Evolutionary conservation across 2,888 invertebrate genomes (phyloP), one percentile per base, ranked within the genome.

Genomic region (Allolobophora icterica): DNA sequence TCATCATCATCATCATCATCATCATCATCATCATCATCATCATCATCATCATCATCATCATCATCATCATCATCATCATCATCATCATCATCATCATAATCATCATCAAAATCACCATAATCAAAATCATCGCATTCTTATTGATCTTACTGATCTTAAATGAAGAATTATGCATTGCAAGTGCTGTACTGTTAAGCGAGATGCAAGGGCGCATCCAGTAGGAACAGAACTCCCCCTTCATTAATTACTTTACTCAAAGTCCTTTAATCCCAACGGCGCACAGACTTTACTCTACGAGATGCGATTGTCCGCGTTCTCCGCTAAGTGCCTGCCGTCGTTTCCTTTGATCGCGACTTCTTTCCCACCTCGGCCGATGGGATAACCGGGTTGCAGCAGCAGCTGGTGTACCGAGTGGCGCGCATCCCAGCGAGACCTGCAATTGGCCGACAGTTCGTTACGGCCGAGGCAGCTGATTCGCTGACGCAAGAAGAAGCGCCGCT

Each of bases 1-100:
- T 90, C 90, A 71, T 90, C 90, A 90, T 90, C 90, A 90, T 90
- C 71, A 90, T 90, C 90, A 40, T 90, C 90, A 58, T 90, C 90
- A 90, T 90, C 90, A 90, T 90, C 90, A 90, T 89, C 89, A 89
- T 89, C 40, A n/a, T 89, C 89, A 84, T 84, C 84, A n/a, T n/a
- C 33, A n/a, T n/a, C 33, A n/a, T n/a, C n/a, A n/a, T n/a, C n/a
- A n/a, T n/a, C n/a, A n/a, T n/a, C n/a, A n/a, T n/a, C n/a, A n/a
- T n/a, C n/a, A n/a, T n/a, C n/a, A n/a, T n/a, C n/a, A n/a, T n/a
- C n/a, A n/a, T n/a, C n/a, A n/a, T n/a, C n/a, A n/a, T n/a, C n/a
- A n/a, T n/a, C n/a, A n/a, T n/a, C n/a, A n/a, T n/a, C n/a, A n/a
- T n/a, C n/a, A n/a, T n/a, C n/a, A n/a, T n/a, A n/a, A n/a, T n/a